Percentiles rank a stretch among this genome's conserved stretches.
These are phyloP conservation scores for Dendrophyllia cribrosa DNA, from an alignment of 64 coral and sea anemone species.

Conservation along the genomic window DNA sequence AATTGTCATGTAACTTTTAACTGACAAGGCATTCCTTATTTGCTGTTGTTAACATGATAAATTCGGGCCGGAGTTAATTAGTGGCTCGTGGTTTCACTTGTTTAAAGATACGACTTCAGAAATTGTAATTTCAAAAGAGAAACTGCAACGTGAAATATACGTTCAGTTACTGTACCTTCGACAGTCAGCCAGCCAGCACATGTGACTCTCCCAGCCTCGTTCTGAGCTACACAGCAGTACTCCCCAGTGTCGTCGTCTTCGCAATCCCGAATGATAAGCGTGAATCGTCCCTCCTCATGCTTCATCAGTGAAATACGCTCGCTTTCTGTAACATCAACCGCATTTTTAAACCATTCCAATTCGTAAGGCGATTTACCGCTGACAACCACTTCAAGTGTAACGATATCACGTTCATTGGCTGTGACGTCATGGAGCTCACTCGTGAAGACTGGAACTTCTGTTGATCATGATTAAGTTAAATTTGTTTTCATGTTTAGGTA, in stretches of 20 bases:
- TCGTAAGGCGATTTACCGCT: constrained; percentile 50
- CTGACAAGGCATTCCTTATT: too few species aligned
- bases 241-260: constrained; percentile 92
- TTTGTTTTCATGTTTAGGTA: not conserved
- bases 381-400: constrained; percentile 75
- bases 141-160: too few species aligned
- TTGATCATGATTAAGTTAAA: not conserved
- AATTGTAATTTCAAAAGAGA: too few species aligned
- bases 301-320: constrained; percentile 26
- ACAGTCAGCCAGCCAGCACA: constrained; percentile 83
- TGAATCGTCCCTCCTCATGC: constrained; percentile 52
- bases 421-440: constrained; percentile 65
- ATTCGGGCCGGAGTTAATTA: too few species aligned
- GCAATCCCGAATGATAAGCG: constrained; percentile 72
- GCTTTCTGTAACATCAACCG: constrained; percentile 59
- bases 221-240: constrained; percentile 93
- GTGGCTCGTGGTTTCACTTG: too few species aligned
- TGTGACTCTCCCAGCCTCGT: constrained; percentile 79
- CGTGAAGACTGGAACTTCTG: constrained; percentile 50
- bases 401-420: constrained; percentile 60
- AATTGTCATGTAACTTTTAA: too few species aligned
- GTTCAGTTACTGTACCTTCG: constrained; percentile 44
- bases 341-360: constrained; percentile 89
- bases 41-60: too few species aligned
- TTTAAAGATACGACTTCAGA: too few species aligned